These are phyloP conservation scores for Melanophora roralis DNA, from an alignment of 2,888 invertebrate species.

Conservation along the genomic window DNA sequence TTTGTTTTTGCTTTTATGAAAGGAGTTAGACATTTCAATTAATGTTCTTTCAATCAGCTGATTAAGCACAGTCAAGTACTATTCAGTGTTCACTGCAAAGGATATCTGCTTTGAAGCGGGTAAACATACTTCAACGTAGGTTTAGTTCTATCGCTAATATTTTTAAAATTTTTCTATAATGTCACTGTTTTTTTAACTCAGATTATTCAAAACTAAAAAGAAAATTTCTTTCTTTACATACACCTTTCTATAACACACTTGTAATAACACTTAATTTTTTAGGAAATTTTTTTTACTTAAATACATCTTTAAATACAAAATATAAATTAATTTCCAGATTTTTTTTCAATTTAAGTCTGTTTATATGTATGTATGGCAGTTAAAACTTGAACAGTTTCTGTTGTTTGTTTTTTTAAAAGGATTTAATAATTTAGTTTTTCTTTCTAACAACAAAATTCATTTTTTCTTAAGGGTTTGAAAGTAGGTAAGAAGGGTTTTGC, in stretches of 20 bases:
- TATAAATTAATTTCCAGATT: not conserved
- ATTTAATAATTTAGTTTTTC: not conserved
- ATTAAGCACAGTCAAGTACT: too few species aligned
- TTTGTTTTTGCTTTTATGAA: too few species aligned
- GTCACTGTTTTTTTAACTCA: not conserved
- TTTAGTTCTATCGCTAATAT: constrained; percentile 17
- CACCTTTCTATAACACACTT: not conserved
- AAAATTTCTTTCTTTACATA: constrained; percentile 18
- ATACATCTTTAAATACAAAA: not conserved
- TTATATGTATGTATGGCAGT: constrained; percentile 21
- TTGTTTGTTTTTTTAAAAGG: not conserved
- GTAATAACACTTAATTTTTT: too few species aligned
- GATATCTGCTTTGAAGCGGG: constrained; percentile 25
- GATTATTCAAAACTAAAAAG: not conserved
- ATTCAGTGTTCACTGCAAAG: too few species aligned
- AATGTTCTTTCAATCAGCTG: too few species aligned
- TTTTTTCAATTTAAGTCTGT: not conserved
- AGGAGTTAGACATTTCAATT: too few species aligned
- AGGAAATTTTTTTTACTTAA: too few species aligned
- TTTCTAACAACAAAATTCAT: not conserved
- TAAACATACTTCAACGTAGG: constrained; percentile 24
- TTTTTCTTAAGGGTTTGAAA: not conserved
- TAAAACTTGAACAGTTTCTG: constrained; percentile 4
- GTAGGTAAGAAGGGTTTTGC: not conserved
- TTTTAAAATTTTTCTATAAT: not conserved